Base-by-base conservation (phyloP, 2,797 vertebrate species). In the Gallirallus australis region DNA sequence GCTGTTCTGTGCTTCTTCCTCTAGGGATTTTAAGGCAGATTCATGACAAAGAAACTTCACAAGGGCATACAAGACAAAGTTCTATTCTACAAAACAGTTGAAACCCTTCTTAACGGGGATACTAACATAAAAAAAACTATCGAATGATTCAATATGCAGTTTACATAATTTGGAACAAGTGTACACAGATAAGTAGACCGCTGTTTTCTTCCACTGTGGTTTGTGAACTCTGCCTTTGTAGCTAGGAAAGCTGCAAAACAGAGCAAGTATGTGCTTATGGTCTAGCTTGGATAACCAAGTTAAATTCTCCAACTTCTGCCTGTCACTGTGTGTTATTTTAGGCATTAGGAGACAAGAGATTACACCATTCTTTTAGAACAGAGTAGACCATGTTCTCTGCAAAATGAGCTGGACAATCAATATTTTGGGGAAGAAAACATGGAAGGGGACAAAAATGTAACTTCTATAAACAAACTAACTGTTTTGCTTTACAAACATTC, bases 121-220 rank as follows among this genome's bases (percentile, higher is more conserved):
- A 59, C 21, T 68, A 80, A 63, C 35, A 57, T 50, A 54, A 85
- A 48, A 91, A 61, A 35, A 87, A 48, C 65, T 53, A 52, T 37
- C 57, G 50, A 70, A 75, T 25, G 65, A 92, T 83, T 93, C 54
- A 86, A 86, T 69, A 83, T 1, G 4, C 69, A 93, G 47, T 78
- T 88, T 72, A 78, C 47, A 90, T 77, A 78, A 90, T 35, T 61
- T 72, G 61, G 82, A 96, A 78, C 76, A 91, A 95, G 78, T 37
- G 52, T 52, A 69, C 82, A 93, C 39, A 91, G 75, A 94, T 73
- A 95, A 82, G 78, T 21, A 92, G 53, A 35, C 30, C 78, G 76
- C 56, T 78, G 53, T 80, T 92, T 65, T 79, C 76, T 80, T 86
- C 57, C 81, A 89, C 37, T 85, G 59, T 33, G 50, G 52, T 82